Base-by-base conservation (phyloP, 2,797 vertebrate species). In the Parotocinclus haroldoi region DNA sequence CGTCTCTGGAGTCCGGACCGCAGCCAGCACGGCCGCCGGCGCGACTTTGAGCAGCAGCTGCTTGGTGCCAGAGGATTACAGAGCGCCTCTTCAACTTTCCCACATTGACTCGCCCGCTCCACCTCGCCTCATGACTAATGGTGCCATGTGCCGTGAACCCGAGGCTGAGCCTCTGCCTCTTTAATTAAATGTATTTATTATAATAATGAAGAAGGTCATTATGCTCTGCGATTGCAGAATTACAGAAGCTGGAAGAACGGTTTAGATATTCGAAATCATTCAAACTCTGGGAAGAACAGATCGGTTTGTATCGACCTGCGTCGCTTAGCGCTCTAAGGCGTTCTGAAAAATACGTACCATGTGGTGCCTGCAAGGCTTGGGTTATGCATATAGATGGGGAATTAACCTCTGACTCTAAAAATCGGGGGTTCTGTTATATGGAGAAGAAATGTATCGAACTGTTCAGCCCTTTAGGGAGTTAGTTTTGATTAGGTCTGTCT, bases 41-140 rank as follows among this genome's bases (percentile, higher is more conserved):
- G 76, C 81, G 82, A 79, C 81, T 83, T 78, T 79, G 79, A 80
- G 52, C 66, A 39, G 13, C 58, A 36, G 58, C 56, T 71, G 48
- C 59, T 62, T 51, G 63, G 69, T 65, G 67, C 59, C 63, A 55
- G 70, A 67, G 73, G 70, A 73, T 78, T 75, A 75, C 66, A 63
- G 67, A 63, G 17, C 70, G 17, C 9, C 59, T 70, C 63, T 72
- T 75, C 66, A 67, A 56, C 58, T 37, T 60, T 69, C 57, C 62
- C 16, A 38, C 58, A 16, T 53, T 58, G 52, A 19, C 63, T 60
- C 36, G 12, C 63, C 53, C 52, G 10, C 60, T 54, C 14, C 11
- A n/a, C 37, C 63, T 19, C 44, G 58, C 73, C n/a, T 71, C 68
- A 59, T 51, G 27, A 45, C 55, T 50, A 59, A 60, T 13, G 44